Evolutionary conservation across 2,888 invertebrate genomes (phyloP).

Genomic region (Diplolepis rosae): DNA sequence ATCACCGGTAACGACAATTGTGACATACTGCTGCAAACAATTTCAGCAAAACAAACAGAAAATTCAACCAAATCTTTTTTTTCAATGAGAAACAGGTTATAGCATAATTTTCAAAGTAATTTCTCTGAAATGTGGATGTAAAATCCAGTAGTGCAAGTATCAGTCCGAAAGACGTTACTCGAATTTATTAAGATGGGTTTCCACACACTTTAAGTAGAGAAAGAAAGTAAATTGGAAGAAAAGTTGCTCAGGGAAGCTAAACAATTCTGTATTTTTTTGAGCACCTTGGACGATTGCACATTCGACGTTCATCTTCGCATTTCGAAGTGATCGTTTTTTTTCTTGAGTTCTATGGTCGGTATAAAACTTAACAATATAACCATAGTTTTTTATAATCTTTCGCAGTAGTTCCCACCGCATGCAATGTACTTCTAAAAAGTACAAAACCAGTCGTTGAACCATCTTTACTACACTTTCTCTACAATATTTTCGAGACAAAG

Average conservation of each 20-base stretch:
- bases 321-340: not conserved
- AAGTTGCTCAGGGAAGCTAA: not conserved
- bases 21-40: too few relatives aligned
- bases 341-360: too few relatives aligned
- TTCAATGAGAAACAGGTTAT: too few relatives aligned
- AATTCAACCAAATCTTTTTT: too few relatives aligned
- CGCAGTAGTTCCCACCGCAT: too few relatives aligned
- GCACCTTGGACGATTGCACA: not conserved
- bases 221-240: not conserved
- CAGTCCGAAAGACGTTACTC: conserved; percentile 9
- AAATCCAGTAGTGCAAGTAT: not conserved
- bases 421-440: too few relatives aligned
- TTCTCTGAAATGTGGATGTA: not conserved
- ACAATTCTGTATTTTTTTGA: conserved; percentile 30
- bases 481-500: too few relatives aligned
- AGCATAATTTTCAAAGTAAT: not conserved
- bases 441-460: too few relatives aligned
- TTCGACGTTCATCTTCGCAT: not conserved
- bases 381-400: not conserved
- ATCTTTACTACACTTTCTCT: too few relatives aligned
- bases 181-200: conserved; percentile 8
- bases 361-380: not conserved
- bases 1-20: too few relatives aligned
- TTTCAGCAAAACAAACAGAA: too few relatives aligned
- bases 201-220: not conserved